Conservation (phyloP, 2,888 invertebrate genomes). For the Iphiclides podalirius region DNA sequence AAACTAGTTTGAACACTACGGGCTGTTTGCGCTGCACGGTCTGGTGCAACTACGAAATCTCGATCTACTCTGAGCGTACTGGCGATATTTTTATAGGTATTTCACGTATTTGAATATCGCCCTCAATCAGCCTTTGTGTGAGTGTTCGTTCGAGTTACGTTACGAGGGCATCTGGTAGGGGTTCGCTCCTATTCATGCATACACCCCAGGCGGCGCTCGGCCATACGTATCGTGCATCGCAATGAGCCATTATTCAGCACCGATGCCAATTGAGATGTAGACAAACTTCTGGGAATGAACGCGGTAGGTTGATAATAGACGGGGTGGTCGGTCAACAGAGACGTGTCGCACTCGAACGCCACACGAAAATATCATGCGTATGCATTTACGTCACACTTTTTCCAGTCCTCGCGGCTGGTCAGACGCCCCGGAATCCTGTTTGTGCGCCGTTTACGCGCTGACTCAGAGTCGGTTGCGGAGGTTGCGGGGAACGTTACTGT, state of each 20-base stretch:
- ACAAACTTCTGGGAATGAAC: slow-evolving; percentile 36
- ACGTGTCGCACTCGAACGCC: too few species aligned
- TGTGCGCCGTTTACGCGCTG: too few species aligned
- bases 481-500: slow-evolving; percentile 12
- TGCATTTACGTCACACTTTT: too few species aligned
- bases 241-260: slow-evolving; percentile 52
- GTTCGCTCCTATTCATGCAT: slow-evolving; percentile 47
- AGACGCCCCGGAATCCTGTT: too few species aligned
- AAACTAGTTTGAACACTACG: background rate
- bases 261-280: slow-evolving; percentile 61
- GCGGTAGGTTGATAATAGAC: slow-evolving; percentile 41
- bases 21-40: background rate
- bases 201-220: slow-evolving; percentile 52
- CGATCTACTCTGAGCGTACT: too few species aligned
- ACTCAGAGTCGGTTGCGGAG: too few species aligned
- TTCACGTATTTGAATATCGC: background rate
- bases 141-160: background rate
- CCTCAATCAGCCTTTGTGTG: background rate
- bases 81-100: too few species aligned
- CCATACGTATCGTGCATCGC: slow-evolving; percentile 57
- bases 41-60: slow-evolving; percentile 9
- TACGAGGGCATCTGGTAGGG: slow-evolving; percentile 27
- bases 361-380: too few species aligned
- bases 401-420: too few species aligned
- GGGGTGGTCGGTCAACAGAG: slow-evolving; percentile 55